These are phyloP conservation scores for Craseonycteris thonglongyai DNA, from an alignment of 2,113 vertebrate species.

Conservation along the genomic window DNA sequence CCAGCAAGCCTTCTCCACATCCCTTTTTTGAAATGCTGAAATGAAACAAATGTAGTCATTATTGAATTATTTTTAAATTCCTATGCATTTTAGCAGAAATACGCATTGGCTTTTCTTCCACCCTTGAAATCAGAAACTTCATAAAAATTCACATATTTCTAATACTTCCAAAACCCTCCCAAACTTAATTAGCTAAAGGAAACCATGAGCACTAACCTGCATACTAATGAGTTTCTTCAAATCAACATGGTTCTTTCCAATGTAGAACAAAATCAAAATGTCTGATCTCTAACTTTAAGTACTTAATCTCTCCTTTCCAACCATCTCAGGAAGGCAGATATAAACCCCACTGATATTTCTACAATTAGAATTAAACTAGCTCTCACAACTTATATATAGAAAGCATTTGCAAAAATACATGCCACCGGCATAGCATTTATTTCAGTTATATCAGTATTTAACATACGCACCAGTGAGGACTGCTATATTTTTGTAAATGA, in stretches of 20 bases:
- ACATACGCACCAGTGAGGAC: background rate
- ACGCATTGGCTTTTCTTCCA: background rate
- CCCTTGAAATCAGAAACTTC: conserved; percentile 38
- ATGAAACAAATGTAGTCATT: conserved; percentile 42
- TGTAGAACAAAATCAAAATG: conserved; percentile 21
- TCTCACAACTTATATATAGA: background rate
- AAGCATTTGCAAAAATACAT: background rate
- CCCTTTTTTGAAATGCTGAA: conserved; percentile 59
- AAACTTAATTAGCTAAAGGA: conserved; percentile 42
- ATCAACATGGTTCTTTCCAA: background rate
- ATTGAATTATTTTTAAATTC: conserved; percentile 65
- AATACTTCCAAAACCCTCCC: conserved; percentile 23
- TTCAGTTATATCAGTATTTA: conserved; percentile 3
- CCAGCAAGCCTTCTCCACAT: conserved; percentile 31
- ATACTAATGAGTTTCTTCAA: conserved; percentile 15
- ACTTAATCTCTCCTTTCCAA: conserved; percentile 2
- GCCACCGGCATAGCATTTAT: background rate
- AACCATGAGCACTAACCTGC: background rate
- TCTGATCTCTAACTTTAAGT: background rate
- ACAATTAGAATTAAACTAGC: conserved; percentile 18
- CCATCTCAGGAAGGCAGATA: background rate
- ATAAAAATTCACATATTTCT: conserved; percentile 24
- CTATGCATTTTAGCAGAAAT: background rate
- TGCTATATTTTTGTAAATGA: conserved; percentile 41
- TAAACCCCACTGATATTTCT: conserved; percentile 26